Base-by-base conservation (phyloP, 2,888 invertebrate species). In the Meghimatium bilineatum region DNA sequence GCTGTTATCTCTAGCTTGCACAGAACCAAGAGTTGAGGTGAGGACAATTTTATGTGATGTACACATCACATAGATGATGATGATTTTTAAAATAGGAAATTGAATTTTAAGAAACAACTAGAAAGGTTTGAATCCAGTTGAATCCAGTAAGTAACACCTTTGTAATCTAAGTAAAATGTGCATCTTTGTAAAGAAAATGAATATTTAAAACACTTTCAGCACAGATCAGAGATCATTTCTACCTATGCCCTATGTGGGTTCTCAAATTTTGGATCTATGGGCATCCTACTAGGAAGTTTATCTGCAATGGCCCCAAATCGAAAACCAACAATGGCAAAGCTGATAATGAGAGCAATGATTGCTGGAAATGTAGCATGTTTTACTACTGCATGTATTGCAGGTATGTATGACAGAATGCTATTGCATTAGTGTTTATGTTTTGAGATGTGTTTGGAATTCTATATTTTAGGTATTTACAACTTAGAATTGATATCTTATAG, bases 311-410 rank as follows among this genome's bases (percentile, higher is more conserved):
- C 88, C 1, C 92, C 92, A 5, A 81, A 84, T 20, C 86, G 92
- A n/a, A 88, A 88, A 67, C 72, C 86, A 6, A 90, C 89, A 67
- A 82, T 92, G 52, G 80, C 90, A 0, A 80, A 86, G 71, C 87
- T 91, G 76, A 89, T 91, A 1, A 52, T 91, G 8, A 83, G 92
- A 17, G 93, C 93, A 0, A 92, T 93, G 92, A 90, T 93, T 17
- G 90, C 92, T 23, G 93, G 93, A 0, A 93, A 91, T 75, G 89
- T 93, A 5, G 93, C 92, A 20, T 93, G 92, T 85, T 93, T 93
- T 86, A 86, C 92, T 32, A 93, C 92, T 6, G 93, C 93, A 0
- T 93, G 92, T 76, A 90, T 93, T 69, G 93, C 93, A 84, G 90
- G 91, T 91, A 56, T 2, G 72, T 44, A n/a, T 44, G 38, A 36